These are phyloP conservation scores for Rhynchophorus ferrugineus DNA, from an alignment of 1,140 invertebrate genomes.

Conservation along the genomic window DNA sequence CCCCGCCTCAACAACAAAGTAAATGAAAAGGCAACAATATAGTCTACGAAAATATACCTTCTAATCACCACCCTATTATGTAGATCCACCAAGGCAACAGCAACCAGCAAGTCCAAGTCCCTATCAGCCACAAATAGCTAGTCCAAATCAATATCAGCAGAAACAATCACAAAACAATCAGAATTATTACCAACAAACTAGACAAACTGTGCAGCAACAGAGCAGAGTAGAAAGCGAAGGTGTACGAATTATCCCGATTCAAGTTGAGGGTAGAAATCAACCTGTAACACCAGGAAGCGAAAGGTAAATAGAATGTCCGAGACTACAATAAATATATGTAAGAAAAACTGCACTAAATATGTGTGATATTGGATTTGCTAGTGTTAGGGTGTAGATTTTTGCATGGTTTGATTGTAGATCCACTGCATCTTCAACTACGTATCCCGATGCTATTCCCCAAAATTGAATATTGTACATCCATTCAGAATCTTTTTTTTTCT, in stretches of 20 bases:
- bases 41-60: background rate
- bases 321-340: too few relatives aligned
- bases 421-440: too few relatives aligned
- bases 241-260: conserved; percentile 37
- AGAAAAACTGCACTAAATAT: too few relatives aligned
- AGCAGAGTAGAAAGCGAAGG: conserved; percentile 32
- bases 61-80: background rate
- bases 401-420: too few relatives aligned
- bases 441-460: too few relatives aligned
- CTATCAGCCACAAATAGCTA: conserved; percentile 24
- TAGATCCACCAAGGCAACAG: conserved; percentile 21
- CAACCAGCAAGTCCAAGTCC: conserved; percentile 4
- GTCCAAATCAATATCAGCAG: conserved; percentile 24
- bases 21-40: conserved; percentile 7
- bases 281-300: conserved; percentile 25
- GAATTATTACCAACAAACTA: conserved; percentile 14
- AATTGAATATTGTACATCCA: too few relatives aligned
- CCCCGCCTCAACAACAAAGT: conserved; percentile 17
- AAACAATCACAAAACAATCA: conserved; percentile 8
- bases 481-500: too few relatives aligned
- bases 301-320: too few relatives aligned
- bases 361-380: too few relatives aligned
- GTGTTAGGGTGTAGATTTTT: too few relatives aligned
- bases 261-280: conserved; percentile 34
- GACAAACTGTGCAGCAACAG: conserved; percentile 29